These are phyloP conservation scores for Turritopsis dohrnii DNA, from an alignment of 30 jellyfish, hydroid and myxozoan species.

Conservation along the genomic window DNA sequence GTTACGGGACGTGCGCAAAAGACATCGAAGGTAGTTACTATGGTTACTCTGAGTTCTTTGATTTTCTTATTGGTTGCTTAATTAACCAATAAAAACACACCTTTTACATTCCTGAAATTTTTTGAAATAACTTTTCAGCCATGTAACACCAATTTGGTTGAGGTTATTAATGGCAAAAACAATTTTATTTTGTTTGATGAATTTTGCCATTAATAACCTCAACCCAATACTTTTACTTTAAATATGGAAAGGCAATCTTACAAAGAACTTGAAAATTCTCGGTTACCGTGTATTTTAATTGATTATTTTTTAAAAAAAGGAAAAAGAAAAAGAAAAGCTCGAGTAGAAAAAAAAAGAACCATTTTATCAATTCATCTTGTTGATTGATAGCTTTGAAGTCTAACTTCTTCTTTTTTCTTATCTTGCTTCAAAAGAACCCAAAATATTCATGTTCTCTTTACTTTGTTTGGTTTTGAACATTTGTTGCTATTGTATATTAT, in stretches of 20 bases:
- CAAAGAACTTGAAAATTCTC: too few species aligned
- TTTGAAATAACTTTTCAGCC: too few species aligned
- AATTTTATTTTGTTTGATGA: too few species aligned
- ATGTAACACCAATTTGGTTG: too few species aligned
- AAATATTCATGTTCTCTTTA: neutral
- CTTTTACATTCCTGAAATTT: too few species aligned
- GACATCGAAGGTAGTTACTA: constrained; percentile 34
- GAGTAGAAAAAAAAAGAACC: neutral
- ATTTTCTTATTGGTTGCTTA: neutral
- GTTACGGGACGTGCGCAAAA: constrained; percentile 64
- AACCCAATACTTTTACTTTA: too few species aligned
- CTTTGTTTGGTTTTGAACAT: neutral
- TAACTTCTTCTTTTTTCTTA: neutral
- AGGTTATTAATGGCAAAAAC: too few species aligned
- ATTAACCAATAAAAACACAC: too few species aligned
- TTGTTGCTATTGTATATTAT: neutral
- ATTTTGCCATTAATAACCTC: too few species aligned
- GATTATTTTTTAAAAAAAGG: too few species aligned
- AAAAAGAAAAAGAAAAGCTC: neutral
- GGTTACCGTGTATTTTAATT: too few species aligned
- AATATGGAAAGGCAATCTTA: too few species aligned
- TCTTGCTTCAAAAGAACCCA: neutral
- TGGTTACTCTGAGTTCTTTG: neutral
- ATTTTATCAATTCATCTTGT: neutral
- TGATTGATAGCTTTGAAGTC: neutral